Base-by-base conservation (phyloP, 2,113 vertebrate genomes). In the Megaceryle torquata region DNA sequence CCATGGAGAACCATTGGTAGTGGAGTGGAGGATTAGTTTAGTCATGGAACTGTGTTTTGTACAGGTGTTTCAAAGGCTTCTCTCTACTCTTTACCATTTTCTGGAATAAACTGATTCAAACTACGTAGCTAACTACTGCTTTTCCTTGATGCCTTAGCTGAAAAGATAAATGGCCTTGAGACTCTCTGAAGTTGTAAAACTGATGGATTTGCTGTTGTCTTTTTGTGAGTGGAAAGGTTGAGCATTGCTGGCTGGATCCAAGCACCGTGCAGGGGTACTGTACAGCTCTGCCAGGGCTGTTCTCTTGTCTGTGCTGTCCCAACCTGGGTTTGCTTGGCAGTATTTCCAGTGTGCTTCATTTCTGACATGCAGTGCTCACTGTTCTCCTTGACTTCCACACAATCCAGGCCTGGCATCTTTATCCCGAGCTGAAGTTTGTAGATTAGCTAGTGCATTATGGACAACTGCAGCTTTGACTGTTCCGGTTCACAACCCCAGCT, bases 11-110 rank as follows among this genome's bases (percentile, higher is more conserved):
- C 53, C 31, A 6, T 44, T 81, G 71, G 63, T 93, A 93, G 81
- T 91, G 77, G 63, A 83, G 69, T 69, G 56, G 48, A 93, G 86
- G 95, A 90, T 91, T 84, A 92, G 44, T 88, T 83, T 50, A 95
- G 81, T 67, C 67, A 70, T 48, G 77, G 43, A 35, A 89, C 14
- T 83, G 44, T 67, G 21, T 89, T 94, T 92, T 79, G 54, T 67
- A 56, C 43, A 71, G 76, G 26, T 85, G 28, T 94, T 95, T 91
- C 85, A 87, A 92, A 95, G 74, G 39, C 53, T 91, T 10, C 91
- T 95, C 57, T 87, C 57, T 77, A 48, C 48, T 84, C 31, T 65
- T 26, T 75, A 44, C 56, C 43, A 31, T 88, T 88, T 95, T 91
- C 43, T 92, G 74, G 69, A 95, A 90, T 51, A 51, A 89, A 77